Evolutionary conservation across 2,797 vertebrate genomes (phyloP).

Genomic region (Acanthurus tractus): DNA sequence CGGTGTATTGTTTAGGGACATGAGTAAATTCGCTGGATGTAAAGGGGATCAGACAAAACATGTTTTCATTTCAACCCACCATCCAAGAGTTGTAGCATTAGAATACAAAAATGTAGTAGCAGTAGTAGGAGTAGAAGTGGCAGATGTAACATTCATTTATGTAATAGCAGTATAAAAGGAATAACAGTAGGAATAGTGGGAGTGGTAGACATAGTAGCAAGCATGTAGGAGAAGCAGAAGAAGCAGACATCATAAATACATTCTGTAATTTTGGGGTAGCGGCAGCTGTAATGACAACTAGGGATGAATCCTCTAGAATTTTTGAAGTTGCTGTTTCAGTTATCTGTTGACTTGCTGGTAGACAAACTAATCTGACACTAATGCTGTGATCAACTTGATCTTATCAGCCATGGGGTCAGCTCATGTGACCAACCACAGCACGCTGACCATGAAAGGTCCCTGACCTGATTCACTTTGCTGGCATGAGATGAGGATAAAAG

Average conservation of each 20-base stretch:
- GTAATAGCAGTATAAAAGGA: not conserved
- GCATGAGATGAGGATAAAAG: conserved; percentile 29
- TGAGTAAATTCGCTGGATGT: not conserved
- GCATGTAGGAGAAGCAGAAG: not conserved
- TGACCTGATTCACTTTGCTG: conserved; percentile 59
- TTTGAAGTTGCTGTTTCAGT: conserved; percentile 1
- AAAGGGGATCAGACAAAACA: conserved; percentile 2
- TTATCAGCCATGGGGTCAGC: conserved; percentile 40
- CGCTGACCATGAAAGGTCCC: conserved; percentile 23
- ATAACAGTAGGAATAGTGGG: not conserved
- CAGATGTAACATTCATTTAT: conserved; percentile 16
- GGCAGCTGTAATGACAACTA: not conserved
- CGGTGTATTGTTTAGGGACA: not conserved
- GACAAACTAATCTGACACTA: conserved; percentile 37
- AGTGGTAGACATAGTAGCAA: not conserved
- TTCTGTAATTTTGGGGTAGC: not conserved
- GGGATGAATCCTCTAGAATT: not conserved
- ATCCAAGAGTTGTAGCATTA: conserved; percentile 2
- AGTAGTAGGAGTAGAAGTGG: conserved; percentile 23
- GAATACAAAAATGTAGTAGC: not conserved
- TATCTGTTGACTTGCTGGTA: not conserved
- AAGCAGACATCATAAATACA: not conserved
- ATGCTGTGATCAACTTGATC: conserved; percentile 50
- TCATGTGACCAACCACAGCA: conserved; percentile 40
- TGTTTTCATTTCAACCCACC: conserved; percentile 2